Base-by-base conservation (phyloP, 2,113 vertebrate species). In the Odontesthes bonariensis region DNA sequence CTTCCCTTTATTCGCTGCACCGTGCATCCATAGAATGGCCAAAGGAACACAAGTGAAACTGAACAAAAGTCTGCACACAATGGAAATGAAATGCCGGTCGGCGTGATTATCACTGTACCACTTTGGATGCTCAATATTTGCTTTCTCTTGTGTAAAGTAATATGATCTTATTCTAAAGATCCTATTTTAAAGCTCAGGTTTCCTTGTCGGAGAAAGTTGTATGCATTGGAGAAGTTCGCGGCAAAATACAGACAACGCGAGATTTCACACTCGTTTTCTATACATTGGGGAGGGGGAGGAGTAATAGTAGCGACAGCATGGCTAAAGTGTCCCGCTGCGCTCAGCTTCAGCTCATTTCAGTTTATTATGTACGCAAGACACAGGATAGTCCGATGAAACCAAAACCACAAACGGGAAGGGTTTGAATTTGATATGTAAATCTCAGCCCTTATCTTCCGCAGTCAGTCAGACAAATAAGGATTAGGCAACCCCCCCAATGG, bases 241-340 rank as follows among this genome's bases (percentile, higher is more conserved):
- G 92, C 87, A 85, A 92, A 91, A 84, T 31, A 72, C 27, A 0
- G 68, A 53, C 82, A 84, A 82, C 94, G 92, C 92, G 92, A 94
- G 94, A 93, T 76, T 93, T 93, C 78, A 14, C 49, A 22, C 7
- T 17, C 32, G 5, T 17, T n/a, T 74, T 84, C 79, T 67, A 71
- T 87, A 71, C 62, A 74, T 80, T 52, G 71, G 32, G 49, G 46
- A 19, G 13, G 60, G 58, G 35, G 31, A 51, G 60, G 69, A 61
- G 66, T 73, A 49, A 57, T 53, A 1, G 32, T 4, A 19, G 32
- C 31, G 32, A 60, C 77, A 58, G 70, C 73, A 38, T 63, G 77
- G 83, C 57, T 57, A 1, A 0, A 49, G 22, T 53, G 35, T 61
- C 17, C 54, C 9, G 40, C 4, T 22, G 38, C 2, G 4, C 9